Conservation (phyloP, 2,797 vertebrate genomes). For the Sciurus vulgaris region DNA sequence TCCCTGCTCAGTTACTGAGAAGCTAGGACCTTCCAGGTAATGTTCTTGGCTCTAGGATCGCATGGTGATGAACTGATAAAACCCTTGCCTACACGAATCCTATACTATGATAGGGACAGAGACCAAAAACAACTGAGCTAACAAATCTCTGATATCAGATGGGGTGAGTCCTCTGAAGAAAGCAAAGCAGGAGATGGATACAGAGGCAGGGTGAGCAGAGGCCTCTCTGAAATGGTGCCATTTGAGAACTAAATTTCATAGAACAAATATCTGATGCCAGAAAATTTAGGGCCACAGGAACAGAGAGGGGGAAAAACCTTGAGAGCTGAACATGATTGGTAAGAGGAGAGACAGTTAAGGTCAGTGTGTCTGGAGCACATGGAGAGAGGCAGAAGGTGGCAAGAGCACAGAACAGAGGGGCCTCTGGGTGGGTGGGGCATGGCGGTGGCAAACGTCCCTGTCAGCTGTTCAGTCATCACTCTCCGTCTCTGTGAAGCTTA, state of each 20-base stretch:
- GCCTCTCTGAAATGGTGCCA: neutral
- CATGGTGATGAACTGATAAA: neutral
- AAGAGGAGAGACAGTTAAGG: neutral
- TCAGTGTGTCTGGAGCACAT: neutral
- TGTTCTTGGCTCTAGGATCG: neutral
- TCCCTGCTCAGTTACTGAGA: neutral
- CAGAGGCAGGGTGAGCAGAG: neutral
- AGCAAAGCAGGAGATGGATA: neutral
- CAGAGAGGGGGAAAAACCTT: neutral
- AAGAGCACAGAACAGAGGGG: neutral
- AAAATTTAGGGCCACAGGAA: neutral
- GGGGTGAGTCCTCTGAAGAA: neutral
- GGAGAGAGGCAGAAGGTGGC: neutral
- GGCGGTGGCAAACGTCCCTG: neutral
- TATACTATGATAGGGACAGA: neutral
- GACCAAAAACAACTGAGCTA: neutral
- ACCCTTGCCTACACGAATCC: neutral
- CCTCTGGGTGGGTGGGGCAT: too few species aligned
- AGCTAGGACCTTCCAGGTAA: neutral
- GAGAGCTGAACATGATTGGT: fast-evolving
- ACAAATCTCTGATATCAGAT: fast-evolving
- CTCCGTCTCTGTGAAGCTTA: neutral
- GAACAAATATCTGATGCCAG: neutral
- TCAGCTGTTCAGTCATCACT: neutral
- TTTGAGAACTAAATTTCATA: neutral